These are phyloP conservation scores for Sibirionetta formosa DNA, from an alignment of 2,797 vertebrate species.

Conservation along the genomic window DNA sequence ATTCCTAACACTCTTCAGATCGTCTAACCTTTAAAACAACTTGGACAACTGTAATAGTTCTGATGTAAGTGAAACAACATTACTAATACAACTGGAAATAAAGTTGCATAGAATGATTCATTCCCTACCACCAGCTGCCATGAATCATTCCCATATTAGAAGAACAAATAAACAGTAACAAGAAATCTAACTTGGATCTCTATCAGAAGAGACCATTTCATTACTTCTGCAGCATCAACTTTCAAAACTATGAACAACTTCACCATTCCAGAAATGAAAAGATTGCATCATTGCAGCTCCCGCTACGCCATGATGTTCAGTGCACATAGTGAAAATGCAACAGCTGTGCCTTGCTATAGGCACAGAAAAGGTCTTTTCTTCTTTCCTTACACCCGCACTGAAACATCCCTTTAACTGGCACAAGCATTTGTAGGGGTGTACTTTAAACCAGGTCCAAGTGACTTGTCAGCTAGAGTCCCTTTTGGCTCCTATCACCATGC, in stretches of 20 bases:
- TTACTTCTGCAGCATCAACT: background rate
- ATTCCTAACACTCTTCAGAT: background rate
- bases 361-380: background rate
- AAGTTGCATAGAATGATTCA: background rate
- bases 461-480: background rate
- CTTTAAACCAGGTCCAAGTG: background rate
- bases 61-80: background rate
- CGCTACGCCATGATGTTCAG: rapidly evolving
- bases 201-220: background rate
- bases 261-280: background rate
- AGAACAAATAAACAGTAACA: background rate
- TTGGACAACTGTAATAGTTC: background rate
- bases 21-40: background rate
- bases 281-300: background rate
- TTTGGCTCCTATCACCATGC: background rate
- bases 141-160: background rate
- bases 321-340: rapidly evolving
- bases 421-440: background rate
- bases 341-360: background rate
- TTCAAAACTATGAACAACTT: background rate
- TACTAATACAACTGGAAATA: background rate
- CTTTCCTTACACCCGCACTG: background rate
- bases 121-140: background rate
- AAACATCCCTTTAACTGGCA: background rate
- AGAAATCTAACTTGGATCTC: background rate